These are phyloP conservation scores for Halcyon chelicuti DNA, from an alignment of 2,797 vertebrate species.

Conservation along the genomic window DNA sequence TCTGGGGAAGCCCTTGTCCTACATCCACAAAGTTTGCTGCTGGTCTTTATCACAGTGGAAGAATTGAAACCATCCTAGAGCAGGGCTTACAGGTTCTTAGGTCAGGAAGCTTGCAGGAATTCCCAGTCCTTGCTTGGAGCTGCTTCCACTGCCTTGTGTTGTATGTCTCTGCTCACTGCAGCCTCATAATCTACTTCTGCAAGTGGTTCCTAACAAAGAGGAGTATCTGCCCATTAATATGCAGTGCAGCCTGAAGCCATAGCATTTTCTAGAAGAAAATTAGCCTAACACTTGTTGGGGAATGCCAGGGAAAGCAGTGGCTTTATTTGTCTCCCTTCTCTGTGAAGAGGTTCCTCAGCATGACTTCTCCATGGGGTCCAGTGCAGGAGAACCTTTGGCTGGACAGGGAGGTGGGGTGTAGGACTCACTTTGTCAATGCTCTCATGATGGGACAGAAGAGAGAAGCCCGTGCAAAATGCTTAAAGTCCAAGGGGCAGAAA, in stretches of 20 bases:
- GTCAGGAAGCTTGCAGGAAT: not conserved
- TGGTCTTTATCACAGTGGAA: accelerated
- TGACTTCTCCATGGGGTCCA: not conserved
- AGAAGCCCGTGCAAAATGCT: not conserved
- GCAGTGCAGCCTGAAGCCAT: not conserved
- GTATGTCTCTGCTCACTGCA: not conserved
- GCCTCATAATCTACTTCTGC: not conserved
- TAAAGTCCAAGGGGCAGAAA: not conserved
- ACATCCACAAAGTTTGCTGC: not conserved
- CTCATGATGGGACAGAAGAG: not conserved
- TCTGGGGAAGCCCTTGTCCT: not conserved
- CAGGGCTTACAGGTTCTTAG: not conserved
- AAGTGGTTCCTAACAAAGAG: not conserved
- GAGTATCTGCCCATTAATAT: not conserved
- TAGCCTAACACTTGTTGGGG: not conserved
- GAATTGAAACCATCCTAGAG: not conserved
- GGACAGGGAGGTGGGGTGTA: not conserved
- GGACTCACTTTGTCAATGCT: not conserved
- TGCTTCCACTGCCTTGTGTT: not conserved
- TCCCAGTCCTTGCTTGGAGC: not conserved
- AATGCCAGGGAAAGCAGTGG: not conserved
- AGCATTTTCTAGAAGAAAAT: not conserved
- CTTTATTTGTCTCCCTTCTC: not conserved
- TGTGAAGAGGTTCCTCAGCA: not conserved
- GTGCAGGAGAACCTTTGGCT: not conserved